Base-by-base conservation (phyloP, 64 coral and sea anemone species). In the Montipora efflorescens region DNA sequence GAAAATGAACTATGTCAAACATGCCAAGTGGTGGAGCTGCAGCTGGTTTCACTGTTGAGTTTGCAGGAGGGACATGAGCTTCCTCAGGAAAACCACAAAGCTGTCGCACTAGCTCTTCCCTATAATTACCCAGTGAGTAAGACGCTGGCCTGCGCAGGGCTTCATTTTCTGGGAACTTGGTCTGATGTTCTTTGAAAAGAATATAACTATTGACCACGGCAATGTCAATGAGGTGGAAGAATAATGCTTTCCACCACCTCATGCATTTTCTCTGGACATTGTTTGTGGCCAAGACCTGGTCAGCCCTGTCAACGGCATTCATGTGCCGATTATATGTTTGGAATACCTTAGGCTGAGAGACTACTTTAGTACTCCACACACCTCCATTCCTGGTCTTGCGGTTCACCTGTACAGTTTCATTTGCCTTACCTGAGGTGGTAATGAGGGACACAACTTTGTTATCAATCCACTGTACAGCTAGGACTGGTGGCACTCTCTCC, bases 381-480 rank as follows among this genome's bases (percentile, higher is more conserved):
- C 87, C 59, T 28, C 87, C 50, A 23, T 43, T 91, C 64, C 80
- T 91, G 25, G 49, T 52, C 16, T 72, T 95, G 59, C 88, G 62
- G n/a, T 76, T 91, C 8, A 76, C 82, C 59, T 91, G 48, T n/a
- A 49, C 82, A 64, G 69, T 7, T 19, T 87, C 91, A 86, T 87
- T 93, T 9, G 82, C 91, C 67, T 13, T 45, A 48, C 77, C 73
- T 47, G 59, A 78, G 25, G 91, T 86, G 16, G 21, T 78, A 16
- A 93, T 20, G 74, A 87, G 11, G n/a, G 91, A 87, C 18, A 93
- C 91, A 11, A 79, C 71, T 87, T 93, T 93, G 59, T 87, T 93
- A 70, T 87, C 91, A 46, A 77, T 47, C 91, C 91, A 93, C 52
- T 93, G 91, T 43, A 93, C 67, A 44, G 82, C 81, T 20, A 93